Evolutionary conservation across 2,797 vertebrate genomes (phyloP), one percentile per base, ranked within the genome.

Genomic region (Craterocephalus amniculus): DNA sequence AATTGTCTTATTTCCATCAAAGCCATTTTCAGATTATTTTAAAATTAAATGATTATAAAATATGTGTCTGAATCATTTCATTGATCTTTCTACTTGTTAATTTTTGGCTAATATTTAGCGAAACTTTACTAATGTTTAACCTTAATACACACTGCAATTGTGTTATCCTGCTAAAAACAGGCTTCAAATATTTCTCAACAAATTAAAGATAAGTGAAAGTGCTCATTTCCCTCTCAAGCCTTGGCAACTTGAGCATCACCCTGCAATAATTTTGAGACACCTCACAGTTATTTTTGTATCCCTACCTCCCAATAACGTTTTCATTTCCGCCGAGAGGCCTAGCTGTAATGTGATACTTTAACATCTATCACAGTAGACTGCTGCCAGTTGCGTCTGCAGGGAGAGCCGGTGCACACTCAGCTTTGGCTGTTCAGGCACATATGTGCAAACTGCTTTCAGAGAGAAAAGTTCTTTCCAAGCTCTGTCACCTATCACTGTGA

Each of bases 241-340:
- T 8, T 45, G 43, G 43, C n/a, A 48, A 22, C 8, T 48, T 55
- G 18, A 20, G 27, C 27, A 26, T 55, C 9, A 48, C n/a, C 9
- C 9, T 22, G n/a, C 45, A 48, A 48, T 55, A 8, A 55, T 9
- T 31, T 31, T 31, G 27, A 18, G 26, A 29, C 16, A 29, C 52
- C 16, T 31, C 27, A 18, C 14, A 31, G 52, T 26, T 14, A 38
- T 34, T 36, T 62, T 48, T 62, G 40, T 48, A 22, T 22, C 7
- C 18, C 27, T 55, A 20, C 27, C 52, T 54, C 26, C 27, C 27
- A 48, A 22, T 55, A 38, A 38, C 35, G 6, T 65, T 55, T 64
- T 65, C 26, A 65, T 65, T 65, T 54, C 63, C 51, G 24, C 36
- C 2, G 34, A 54, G 63, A 54, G 62, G 45, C 61, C 34, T 22